A percentile compares a stretch with the other conserved stretches of the same genome.
Evolutionary conservation across 2,113 vertebrate species (phyloP).

Genomic region (Columbina picui): DNA sequence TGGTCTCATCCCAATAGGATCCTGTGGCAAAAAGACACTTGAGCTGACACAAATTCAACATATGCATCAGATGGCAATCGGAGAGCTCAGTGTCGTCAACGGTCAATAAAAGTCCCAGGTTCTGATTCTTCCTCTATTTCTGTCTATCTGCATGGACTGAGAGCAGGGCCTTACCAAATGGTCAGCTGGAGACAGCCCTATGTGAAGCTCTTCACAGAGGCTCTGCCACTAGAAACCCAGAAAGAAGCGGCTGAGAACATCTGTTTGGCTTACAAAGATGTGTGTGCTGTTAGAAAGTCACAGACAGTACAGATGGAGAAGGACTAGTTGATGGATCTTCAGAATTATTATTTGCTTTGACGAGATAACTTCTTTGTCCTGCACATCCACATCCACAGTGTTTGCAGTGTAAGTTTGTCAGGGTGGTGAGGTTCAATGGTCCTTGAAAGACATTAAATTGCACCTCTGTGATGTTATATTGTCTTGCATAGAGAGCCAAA

Average conservation of each 20-base stretch:
- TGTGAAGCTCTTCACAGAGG: neutral
- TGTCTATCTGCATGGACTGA: neutral
- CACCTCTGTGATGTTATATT: neutral
- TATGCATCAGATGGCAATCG: neutral
- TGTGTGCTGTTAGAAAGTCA: neutral
- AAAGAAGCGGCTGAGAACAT: neutral
- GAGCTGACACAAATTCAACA: neutral
- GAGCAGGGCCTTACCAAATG: neutral
- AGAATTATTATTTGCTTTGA: neutral
- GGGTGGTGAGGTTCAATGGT: neutral
- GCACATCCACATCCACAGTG: too few species aligned
- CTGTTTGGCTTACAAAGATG: neutral
- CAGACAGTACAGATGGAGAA: neutral
- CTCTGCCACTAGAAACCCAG: neutral
- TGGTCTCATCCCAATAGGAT: neutral
- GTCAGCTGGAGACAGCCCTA: neutral
- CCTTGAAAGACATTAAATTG: neutral
- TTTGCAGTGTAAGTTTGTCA: neutral
- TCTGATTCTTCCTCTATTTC: neutral
- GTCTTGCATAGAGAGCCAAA: neutral
- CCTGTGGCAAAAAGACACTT: conserved; percentile 13
- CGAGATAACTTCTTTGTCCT: neutral
- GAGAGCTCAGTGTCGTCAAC: neutral
- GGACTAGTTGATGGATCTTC: neutral
- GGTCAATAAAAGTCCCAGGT: neutral